Percentiles rank a stretch among this genome's conserved stretches.
phyloP scores from a whole-genome alignment of 2,113 vertebrate genomes.

The Oncorhynchus kisutch region DNA sequence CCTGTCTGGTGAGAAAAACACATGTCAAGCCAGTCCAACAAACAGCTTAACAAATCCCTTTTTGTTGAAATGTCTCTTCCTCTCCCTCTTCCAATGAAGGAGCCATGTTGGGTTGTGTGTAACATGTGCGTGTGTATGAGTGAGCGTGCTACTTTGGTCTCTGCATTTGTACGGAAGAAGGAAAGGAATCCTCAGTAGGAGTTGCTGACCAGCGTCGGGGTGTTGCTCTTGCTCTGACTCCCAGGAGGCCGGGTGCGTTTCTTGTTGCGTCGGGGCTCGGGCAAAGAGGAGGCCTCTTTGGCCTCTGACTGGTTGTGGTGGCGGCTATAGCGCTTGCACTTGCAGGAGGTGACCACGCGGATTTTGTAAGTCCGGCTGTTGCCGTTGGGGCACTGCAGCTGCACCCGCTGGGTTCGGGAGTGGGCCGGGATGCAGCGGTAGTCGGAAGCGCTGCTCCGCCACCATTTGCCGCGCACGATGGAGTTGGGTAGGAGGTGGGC shows the following conservation, averaged over 20 bases:
- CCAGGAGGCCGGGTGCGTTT: constrained; percentile 71
- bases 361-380: constrained; percentile 89
- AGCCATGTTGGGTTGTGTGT: constrained; percentile 29
- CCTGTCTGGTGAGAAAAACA: constrained; percentile 12
- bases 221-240: constrained; percentile 76
- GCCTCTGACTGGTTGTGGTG: constrained; percentile 92
- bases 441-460: constrained; percentile 81
- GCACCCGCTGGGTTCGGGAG: constrained; percentile 82
- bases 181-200: constrained; percentile 77
- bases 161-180: constrained; percentile 26
- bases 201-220: constrained; percentile 79
- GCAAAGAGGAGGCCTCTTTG: constrained; percentile 73
- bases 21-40: constrained; percentile 37
- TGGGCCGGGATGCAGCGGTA: constrained; percentile 92
- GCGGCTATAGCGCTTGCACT: constrained; percentile 93
- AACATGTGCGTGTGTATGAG: constrained; percentile 29
- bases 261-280: constrained; percentile 69
- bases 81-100: constrained; percentile 38
- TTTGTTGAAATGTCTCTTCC: constrained; percentile 36
- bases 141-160: constrained; percentile 40
- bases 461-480: constrained; percentile 90
- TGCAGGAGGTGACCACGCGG: constrained; percentile 88
- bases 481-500: constrained; percentile 89
- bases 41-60: constrained; percentile 57
- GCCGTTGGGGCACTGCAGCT: constrained; percentile 79